Base-by-base conservation (phyloP, 2,888 invertebrate genomes). In the Hoplodrina blanda region DNA sequence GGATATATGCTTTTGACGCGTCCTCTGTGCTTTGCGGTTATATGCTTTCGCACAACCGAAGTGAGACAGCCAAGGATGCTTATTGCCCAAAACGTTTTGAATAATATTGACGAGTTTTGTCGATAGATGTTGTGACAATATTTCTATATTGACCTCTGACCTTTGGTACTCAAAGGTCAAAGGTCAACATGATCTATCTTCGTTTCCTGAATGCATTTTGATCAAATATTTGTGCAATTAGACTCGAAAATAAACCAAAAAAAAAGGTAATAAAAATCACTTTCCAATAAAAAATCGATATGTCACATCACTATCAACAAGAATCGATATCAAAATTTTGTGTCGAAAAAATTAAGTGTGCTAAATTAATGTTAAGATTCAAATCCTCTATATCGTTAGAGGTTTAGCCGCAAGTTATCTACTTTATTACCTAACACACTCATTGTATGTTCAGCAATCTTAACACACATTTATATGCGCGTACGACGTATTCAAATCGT, bases 11-110 rank as follows among this genome's bases (percentile, higher is more conserved):
- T 88, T 86, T 79, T 80, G 80, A 85, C 79, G 87, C 88, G 78
- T 82, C 86, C 86, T 88, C 69, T 88, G 88, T 85, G 91, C 91
- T 92, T 92, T 71, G 88, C 90, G 88, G 87, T 87, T 86, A 83
- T 76, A 83, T 81, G 90, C 88, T 88, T 91, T 86, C 84, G 80
- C 84, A 84, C 84, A 83, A 69, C 70, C 75, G 76, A 81, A 64
- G 37, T 74, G 60, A 61, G 59, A 62, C 61, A 65, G 83, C 78
- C 73, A 53, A 49, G 17, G 56, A 62, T 55, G 79, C 68, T 74
- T 62, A 13, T 50, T 63, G 50, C 56, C 53, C 50, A 64, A 49
- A 15, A 52, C 5, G 4, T 62, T 74, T 69, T 69, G 63, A 70
- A 70, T 49, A 49, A 25, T 49, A 55, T 44, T n/a, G 0, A 64